Percentiles rank a stretch among this genome's conserved stretches.
These are phyloP conservation scores for Ondatra zibethicus DNA, from an alignment of 2,113 vertebrate genomes.

Conservation along the genomic window DNA sequence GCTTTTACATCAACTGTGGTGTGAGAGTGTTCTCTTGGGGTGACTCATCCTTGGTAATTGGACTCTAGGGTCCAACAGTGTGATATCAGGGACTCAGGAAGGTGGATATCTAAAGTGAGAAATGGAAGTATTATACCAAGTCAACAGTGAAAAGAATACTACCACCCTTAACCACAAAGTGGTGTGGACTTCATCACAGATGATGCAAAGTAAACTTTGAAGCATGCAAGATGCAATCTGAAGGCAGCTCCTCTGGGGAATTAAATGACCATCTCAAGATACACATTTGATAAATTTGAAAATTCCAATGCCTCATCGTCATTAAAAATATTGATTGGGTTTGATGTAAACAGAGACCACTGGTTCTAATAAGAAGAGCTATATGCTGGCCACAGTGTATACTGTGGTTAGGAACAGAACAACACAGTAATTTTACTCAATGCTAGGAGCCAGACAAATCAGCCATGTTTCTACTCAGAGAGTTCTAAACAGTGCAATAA, in stretches of 20 bases:
- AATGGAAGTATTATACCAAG: rapidly evolving
- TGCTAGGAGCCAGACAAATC: background rate
- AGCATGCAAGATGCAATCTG: background rate
- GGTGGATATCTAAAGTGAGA: background rate
- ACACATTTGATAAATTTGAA: background rate
- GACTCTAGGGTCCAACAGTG: no score
- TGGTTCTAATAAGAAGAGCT: background rate
- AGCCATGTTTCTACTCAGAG: background rate
- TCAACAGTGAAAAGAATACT: no score
- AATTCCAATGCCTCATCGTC: background rate
- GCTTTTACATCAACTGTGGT: no score
- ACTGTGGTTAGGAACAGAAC: background rate
- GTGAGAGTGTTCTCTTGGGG: no score
- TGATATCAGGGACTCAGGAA: background rate
- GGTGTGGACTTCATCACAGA: rapidly evolving
- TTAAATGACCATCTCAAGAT: background rate
- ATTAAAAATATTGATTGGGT: background rate
- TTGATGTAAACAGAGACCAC: background rate
- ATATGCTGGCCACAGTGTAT: background rate
- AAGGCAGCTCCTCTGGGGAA: background rate
- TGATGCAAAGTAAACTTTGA: background rate
- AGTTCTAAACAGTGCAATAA: background rate
- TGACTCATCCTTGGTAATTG: no score
- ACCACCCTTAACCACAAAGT: no score
- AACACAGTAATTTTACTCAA: background rate